A percentile compares a stretch with the other conserved stretches of the same genome.
phyloP scores from a whole-genome alignment of 2,888 invertebrate genomes.

The Chloromyia formosa region DNA sequence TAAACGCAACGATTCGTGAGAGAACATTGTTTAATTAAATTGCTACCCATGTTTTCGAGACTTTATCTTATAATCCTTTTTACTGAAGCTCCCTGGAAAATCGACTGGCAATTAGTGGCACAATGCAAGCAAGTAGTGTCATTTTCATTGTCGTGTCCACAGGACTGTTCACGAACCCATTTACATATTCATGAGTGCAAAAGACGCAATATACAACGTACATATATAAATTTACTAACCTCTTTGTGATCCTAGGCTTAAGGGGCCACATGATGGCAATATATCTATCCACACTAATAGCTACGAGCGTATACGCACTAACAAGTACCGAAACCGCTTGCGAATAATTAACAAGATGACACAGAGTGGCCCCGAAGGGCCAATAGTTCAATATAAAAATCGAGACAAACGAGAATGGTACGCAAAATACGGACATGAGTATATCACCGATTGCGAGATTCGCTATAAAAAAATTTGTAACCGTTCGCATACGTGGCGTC shows the following conservation, averaged over 20 bases:
- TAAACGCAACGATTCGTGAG: too few relatives aligned
- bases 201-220: neutral
- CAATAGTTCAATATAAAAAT: conserved; percentile 83
- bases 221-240: conserved; percentile 56
- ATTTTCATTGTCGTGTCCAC: too few relatives aligned
- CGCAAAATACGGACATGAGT: conserved; percentile 88
- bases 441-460: conserved; percentile 90
- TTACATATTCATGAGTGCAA: neutral
- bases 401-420: conserved; percentile 88
- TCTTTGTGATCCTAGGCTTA: conserved; percentile 80
- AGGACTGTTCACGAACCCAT: neutral
- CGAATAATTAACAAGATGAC: conserved; percentile 83
- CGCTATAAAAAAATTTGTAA: conserved; percentile 91
- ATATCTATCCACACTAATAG: conserved; percentile 90
- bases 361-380: conserved; percentile 86
- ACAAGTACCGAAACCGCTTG: conserved; percentile 84
- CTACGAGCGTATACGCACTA: conserved; percentile 89
- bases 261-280: conserved; percentile 91
- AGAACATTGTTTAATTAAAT: too few relatives aligned
- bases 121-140: too few relatives aligned
- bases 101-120: too few relatives aligned
- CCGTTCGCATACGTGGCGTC: conserved; percentile 87
- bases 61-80: too few relatives aligned
- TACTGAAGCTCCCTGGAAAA: too few relatives aligned
- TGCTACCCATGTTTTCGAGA: too few relatives aligned